Percentiles rank a stretch among this genome's conserved stretches.
phyloP scores from a whole-genome alignment of 2,797 vertebrate species.

The Chelidonichthys spinosus region DNA sequence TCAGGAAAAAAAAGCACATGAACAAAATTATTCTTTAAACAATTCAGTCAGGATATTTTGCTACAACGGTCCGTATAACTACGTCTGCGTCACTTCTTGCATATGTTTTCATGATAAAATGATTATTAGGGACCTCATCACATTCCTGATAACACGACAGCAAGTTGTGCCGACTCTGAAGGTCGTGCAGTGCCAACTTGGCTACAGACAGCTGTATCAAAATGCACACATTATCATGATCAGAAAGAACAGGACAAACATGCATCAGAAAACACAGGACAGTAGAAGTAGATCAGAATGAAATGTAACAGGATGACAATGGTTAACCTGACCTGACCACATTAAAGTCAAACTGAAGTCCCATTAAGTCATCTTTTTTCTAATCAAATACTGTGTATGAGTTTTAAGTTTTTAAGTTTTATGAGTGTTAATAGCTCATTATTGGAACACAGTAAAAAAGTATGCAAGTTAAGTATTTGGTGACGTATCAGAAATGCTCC shows the following conservation, averaged over 20 bases:
- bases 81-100: no score
- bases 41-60: not conserved
- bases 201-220: not conserved
- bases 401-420: no score
- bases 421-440: not conserved
- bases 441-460: not conserved
- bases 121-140: no score
- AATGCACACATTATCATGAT: not conserved
- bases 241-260: not conserved
- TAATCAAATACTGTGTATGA: not conserved
- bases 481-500: not conserved
- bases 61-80: not conserved
- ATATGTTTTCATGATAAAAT: no score
- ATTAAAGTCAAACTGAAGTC: not conserved
- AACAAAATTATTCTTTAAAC: not conserved
- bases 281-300: not conserved
- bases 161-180: no score
- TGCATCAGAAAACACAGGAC: not conserved
- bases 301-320: not conserved
- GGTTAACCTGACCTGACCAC: not conserved
- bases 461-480: not conserved
- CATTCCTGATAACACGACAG: no score
- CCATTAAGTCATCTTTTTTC: not conserved
- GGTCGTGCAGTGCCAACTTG: no score
- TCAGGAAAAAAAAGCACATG: not conserved